These are phyloP conservation scores for Diaperis boleti DNA, from an alignment of 2,888 invertebrate genomes.

Conservation along the genomic window DNA sequence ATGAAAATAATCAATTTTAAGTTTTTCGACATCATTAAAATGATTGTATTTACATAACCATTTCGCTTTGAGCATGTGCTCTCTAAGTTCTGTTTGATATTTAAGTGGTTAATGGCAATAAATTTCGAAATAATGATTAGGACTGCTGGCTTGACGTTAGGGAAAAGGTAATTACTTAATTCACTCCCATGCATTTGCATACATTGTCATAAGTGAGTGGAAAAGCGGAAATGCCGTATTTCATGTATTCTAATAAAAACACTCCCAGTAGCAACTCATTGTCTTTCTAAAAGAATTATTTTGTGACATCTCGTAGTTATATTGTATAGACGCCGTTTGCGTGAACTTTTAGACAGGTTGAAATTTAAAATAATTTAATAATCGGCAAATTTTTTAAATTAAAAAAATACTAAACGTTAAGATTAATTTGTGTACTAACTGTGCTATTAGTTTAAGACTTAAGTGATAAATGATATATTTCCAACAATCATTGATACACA, in stretches of 20 bases:
- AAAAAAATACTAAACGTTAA: too few species aligned
- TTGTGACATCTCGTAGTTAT: too few species aligned
- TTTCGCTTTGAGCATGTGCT: conserved; percentile 15
- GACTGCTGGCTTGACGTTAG: conserved; percentile 30
- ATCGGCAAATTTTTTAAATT: too few species aligned
- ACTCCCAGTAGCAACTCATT: conserved; percentile 7
- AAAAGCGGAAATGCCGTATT: conserved; percentile 13
- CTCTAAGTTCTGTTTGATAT: conserved; percentile 40
- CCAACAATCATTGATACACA: too few species aligned
- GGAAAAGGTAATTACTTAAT: conserved; percentile 39
- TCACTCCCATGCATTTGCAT: conserved; percentile 37
- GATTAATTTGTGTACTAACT: too few species aligned
- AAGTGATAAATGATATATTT: too few species aligned
- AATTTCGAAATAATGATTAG: conserved; percentile 26
- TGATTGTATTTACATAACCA: conserved; percentile 45
- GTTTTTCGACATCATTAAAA: not conserved
- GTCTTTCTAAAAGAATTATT: conserved; percentile 5
- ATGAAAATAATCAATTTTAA: conserved; percentile 28
- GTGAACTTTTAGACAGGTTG: too few species aligned
- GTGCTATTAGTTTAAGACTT: too few species aligned
- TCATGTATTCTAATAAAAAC: conserved; percentile 6
- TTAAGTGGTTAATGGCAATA: conserved; percentile 34
- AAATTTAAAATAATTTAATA: too few species aligned
- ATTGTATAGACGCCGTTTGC: too few species aligned
- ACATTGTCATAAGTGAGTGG: conserved; percentile 19